phyloP scores from a whole-genome alignment of 2,113 vertebrate species.

The Lagopus muta region DNA sequence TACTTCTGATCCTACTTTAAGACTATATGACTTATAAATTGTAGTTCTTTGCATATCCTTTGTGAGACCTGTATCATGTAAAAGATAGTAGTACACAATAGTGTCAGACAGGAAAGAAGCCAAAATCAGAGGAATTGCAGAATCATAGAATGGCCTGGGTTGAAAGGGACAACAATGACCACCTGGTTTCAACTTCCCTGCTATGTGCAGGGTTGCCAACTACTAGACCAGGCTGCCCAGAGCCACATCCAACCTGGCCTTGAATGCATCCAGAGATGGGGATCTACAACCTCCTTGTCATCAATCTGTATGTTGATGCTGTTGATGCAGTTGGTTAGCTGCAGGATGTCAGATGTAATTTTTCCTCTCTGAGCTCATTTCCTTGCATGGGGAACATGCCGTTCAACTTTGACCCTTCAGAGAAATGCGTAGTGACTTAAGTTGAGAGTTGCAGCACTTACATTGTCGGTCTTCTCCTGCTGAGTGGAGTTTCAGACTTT shows the following conservation, averaged over 20 bases:
- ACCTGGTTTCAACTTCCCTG: too few relatives aligned
- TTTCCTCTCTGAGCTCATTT: not conserved
- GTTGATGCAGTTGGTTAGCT: not conserved
- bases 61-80: not conserved
- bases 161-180: too few relatives aligned
- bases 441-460: not conserved
- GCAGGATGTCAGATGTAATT: accelerated
- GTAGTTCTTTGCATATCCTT: not conserved
- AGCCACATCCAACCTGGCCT: too few relatives aligned
- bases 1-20: not conserved
- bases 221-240: too few relatives aligned
- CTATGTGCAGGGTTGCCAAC: too few relatives aligned
- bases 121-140: accelerated
- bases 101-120: not conserved
- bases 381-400: not conserved
- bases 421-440: not conserved
- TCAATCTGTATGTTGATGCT: not conserved
- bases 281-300: too few relatives aligned
- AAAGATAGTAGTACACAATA: not conserved
- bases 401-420: not conserved
- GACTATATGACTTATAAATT: not conserved
- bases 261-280: too few relatives aligned
- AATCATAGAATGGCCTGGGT: too few relatives aligned
- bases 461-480: not conserved
- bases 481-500: not conserved